Evolutionary conservation across 1,140 invertebrate species (phyloP).

Genomic region (Drosophila saltans): DNA sequence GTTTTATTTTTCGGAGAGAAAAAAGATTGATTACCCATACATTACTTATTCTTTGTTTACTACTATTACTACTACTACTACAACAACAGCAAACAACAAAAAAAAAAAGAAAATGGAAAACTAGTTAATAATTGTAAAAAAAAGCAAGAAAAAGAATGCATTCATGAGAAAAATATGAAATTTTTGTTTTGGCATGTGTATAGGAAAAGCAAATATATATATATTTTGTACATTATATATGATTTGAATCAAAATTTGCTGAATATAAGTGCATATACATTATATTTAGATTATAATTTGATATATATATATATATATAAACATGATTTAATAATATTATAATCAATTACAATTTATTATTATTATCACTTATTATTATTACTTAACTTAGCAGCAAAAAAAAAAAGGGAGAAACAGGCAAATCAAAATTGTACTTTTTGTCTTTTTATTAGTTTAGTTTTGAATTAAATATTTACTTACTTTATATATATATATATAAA

Average conservation of each 20-base stretch:
- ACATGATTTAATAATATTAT: slow-evolving; percentile 22
- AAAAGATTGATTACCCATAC: slow-evolving; percentile 86
- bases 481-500: slow-evolving; percentile 40
- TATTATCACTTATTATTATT: slow-evolving; percentile 13
- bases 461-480: slow-evolving; percentile 37
- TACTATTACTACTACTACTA: slow-evolving; percentile 38
- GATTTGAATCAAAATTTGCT: slow-evolving; percentile 79
- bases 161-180: slow-evolving; percentile 15
- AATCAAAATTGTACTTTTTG: slow-evolving; percentile 71
- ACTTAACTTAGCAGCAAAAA: no score
- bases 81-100: slow-evolving; percentile 70
- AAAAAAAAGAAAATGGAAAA: slow-evolving; percentile 44
- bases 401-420: slow-evolving; percentile 34
- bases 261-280: slow-evolving; percentile 76
- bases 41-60: slow-evolving; percentile 79
- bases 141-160: slow-evolving; percentile 51
- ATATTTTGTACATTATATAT: slow-evolving; percentile 61
- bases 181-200: slow-evolving; percentile 60
- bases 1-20: slow-evolving; percentile 85
- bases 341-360: slow-evolving; percentile 26
- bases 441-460: slow-evolving; percentile 16
- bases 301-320: not conserved
- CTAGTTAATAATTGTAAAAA: slow-evolving; percentile 43
- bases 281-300: slow-evolving; percentile 59
- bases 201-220: slow-evolving; percentile 47